Conservation (phyloP, 2,113 vertebrate species). For the Sitta europaea region DNA sequence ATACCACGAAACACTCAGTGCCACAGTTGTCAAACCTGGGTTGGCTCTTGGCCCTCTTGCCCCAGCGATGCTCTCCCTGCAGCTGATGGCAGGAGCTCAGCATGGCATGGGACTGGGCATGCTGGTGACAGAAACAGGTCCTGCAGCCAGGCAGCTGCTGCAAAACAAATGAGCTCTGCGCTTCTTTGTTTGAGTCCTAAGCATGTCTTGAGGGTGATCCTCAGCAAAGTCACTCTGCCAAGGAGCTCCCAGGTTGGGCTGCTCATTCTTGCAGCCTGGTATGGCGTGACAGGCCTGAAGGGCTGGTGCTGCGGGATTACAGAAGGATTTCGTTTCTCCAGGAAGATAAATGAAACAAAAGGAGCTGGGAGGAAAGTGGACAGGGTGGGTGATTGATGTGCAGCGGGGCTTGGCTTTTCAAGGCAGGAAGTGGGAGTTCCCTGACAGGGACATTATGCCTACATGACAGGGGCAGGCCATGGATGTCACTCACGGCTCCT, state of each 20-base stretch:
- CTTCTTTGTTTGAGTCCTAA: background rate
- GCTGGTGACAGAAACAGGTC: background rate
- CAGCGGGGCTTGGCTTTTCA: background rate
- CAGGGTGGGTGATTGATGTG: background rate
- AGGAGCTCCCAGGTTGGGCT: background rate
- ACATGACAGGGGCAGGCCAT: background rate
- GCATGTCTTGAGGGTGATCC: background rate
- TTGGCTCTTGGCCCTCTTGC: background rate
- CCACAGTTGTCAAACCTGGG: background rate
- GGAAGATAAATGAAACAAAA: constrained; percentile 24
- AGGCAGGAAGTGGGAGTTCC: background rate
- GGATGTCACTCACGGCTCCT: background rate
- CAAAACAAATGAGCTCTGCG: background rate
- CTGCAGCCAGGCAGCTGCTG: background rate
- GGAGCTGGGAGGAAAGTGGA: background rate
- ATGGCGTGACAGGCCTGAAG: background rate
- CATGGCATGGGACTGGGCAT: background rate
- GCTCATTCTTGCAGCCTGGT: background rate
- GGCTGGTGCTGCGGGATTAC: background rate
- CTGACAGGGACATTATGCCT: background rate
- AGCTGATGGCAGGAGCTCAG: background rate
- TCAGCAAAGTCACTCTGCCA: background rate
- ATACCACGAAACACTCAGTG: background rate
- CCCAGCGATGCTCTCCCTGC: background rate
- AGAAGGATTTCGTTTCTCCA: background rate